Conservation (phyloP, 2,113 vertebrate genomes). For the Orcinus orca region DNA sequence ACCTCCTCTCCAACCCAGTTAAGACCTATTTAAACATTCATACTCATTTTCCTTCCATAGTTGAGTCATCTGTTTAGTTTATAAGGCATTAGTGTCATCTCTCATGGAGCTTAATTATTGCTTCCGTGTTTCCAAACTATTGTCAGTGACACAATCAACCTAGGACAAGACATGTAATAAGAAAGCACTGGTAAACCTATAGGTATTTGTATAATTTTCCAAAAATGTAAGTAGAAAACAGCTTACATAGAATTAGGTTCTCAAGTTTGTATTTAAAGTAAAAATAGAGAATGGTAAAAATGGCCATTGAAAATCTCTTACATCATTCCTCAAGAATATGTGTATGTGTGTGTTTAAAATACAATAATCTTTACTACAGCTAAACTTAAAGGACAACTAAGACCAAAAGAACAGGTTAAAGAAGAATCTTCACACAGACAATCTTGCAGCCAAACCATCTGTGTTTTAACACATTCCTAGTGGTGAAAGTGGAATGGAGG, state of each 20-base stretch:
- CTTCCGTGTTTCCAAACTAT: not conserved
- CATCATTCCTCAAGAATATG: not conserved
- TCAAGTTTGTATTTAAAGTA: not conserved
- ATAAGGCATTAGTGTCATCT: not conserved
- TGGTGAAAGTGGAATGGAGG: not conserved
- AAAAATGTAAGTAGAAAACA: not conserved
- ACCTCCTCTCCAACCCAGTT: slow-evolving; percentile 49
- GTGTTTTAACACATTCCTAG: not conserved
- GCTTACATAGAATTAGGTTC: not conserved
- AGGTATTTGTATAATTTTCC: not conserved
- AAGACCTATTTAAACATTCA: slow-evolving; percentile 66
- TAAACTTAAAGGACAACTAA: not conserved
- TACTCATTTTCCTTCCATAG: not conserved
- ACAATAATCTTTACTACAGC: not conserved
- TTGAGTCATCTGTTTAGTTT: not conserved
- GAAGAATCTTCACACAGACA: not conserved
- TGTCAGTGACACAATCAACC: not conserved
- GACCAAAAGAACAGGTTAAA: not conserved
- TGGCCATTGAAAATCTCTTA: not conserved
- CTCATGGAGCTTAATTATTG: not conserved
- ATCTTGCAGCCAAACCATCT: not conserved
- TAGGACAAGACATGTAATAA: not conserved
- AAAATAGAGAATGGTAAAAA: not conserved
- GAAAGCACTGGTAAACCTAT: not conserved
- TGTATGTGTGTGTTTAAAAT: not conserved